A percentile compares a stretch with the other conserved stretches of the same genome.
These are phyloP conservation scores for Volucella inflata DNA, from an alignment of 2,888 invertebrate genomes.

Conservation along the genomic window DNA sequence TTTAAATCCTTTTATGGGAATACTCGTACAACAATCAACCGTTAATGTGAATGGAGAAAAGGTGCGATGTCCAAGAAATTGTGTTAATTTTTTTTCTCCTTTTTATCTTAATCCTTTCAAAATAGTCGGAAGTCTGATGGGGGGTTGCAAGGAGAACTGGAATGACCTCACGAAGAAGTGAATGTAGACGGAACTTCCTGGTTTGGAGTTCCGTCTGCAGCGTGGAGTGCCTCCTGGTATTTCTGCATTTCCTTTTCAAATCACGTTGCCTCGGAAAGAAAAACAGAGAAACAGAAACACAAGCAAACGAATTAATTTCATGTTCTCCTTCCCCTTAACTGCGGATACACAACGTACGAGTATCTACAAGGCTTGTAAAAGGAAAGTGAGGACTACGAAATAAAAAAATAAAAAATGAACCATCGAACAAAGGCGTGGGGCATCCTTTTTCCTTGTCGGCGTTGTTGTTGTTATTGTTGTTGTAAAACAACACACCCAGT, in stretches of 20 bases:
- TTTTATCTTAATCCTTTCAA: constrained; percentile 23
- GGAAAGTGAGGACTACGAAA: too few species aligned
- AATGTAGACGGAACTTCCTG: too few species aligned
- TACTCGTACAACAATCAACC: constrained; percentile 66
- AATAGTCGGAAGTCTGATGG: too few species aligned
- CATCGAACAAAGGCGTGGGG: constrained; percentile 35
- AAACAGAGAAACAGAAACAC: constrained; percentile 24
- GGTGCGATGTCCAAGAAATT: constrained; percentile 56
- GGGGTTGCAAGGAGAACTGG: too few species aligned
- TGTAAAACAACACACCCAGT: constrained; percentile 70
- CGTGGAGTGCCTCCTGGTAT: background rate
- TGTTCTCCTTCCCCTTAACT: constrained; percentile 39
- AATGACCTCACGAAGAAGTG: too few species aligned
- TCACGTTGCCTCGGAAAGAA: constrained; percentile 59
- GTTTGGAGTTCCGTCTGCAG: background rate
- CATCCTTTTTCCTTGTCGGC: constrained; percentile 42
- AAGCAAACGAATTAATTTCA: constrained; percentile 69
- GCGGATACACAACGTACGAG: constrained; percentile 11
- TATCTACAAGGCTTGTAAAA: background rate
- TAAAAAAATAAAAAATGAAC: constrained; percentile 19
- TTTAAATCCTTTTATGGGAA: constrained; percentile 72
- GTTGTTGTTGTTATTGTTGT: constrained; percentile 40
- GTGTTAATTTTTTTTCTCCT: constrained; percentile 53
- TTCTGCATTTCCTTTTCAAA: constrained; percentile 54
- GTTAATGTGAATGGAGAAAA: constrained; percentile 75